Percentiles rank a stretch among this genome's conserved stretches.
Conservation (phyloP, 2,797 vertebrate species). For the Dermochelys coriacea region DNA sequence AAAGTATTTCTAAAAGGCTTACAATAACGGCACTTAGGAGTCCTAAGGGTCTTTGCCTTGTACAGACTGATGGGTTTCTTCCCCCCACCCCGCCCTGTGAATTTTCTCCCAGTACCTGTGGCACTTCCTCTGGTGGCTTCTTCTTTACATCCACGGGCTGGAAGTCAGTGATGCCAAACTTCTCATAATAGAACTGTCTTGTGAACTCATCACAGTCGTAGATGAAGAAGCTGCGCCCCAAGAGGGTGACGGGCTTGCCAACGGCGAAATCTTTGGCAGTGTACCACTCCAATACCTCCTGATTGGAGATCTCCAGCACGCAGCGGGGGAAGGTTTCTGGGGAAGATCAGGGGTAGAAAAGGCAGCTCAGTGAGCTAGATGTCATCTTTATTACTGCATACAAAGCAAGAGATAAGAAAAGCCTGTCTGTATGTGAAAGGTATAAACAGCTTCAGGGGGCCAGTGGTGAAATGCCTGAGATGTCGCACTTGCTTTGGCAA, state of each 20-base stretch:
- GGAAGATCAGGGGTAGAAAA: neutral
- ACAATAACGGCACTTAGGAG: neutral
- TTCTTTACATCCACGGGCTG: slow-evolving; percentile 79
- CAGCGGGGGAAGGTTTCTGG: slow-evolving; percentile 90
- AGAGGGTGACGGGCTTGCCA: slow-evolving; percentile 85
- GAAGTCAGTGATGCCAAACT: slow-evolving; percentile 85
- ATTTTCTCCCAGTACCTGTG: slow-evolving; percentile 79
- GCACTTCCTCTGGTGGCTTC: slow-evolving; percentile 63
- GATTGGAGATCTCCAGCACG: slow-evolving; percentile 89
- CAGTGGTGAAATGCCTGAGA: neutral
- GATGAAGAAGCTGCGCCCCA: slow-evolving; percentile 89
- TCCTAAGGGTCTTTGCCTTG: no score
- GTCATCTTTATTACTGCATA: neutral
- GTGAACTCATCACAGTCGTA: slow-evolving; percentile 93
- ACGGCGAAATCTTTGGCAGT: slow-evolving; percentile 91
- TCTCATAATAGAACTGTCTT: slow-evolving; percentile 85
- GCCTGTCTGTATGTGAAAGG: neutral
- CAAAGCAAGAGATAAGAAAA: neutral
- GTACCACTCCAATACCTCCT: slow-evolving; percentile 91
- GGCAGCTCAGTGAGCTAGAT: neutral
- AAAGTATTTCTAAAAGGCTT: neutral
- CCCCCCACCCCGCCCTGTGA: neutral
- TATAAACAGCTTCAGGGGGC: neutral
- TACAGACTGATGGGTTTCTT: neutral
- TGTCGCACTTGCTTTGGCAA: neutral